Base-by-base conservation (phyloP, 1,140 invertebrate species). In the Helicoverpa armigera region DNA sequence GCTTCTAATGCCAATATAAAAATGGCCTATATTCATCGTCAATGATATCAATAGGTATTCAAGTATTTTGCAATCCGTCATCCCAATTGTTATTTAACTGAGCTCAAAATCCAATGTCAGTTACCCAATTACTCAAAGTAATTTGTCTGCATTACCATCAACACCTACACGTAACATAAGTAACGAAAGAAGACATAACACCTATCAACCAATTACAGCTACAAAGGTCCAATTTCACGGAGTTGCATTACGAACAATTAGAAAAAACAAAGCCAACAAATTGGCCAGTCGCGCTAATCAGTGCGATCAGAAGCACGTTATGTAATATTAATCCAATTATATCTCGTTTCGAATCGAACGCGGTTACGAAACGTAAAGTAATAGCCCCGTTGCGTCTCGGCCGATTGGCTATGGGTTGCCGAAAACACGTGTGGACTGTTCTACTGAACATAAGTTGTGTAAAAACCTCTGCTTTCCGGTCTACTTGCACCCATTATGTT, bases 311-410 rank as follows among this genome's bases (percentile, higher is more conserved):
- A 31, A 43, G 48, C 13, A n/a, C 7, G 35, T 56, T 79, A 72
- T 53, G 58, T 79, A 79, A 74, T 60, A 53, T n/a, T 67, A 35
- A 80, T 80, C 60, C 61, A 67, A 73, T 65, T 74, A 67, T 31
- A 70, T 65, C 70, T 75, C 43, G 69, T 73, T 80, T 70, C 56
- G 16, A 29, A 63, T 50, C 51, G 53, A 73, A 60, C 43, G 29
- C 18, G 48, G 51, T 80, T 80, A 65, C 35, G 79, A 80, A 74
- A 80, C 60, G 50, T 74, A 13, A 31, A 65, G 50, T 77, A 77
- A 77, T 61, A 53, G 13, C 35, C 63, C 43, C 50, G 65, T 50
- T 69, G 16, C 58, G 60, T 77, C 50, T 63, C 51, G 75, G 50
- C 16, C 51, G 29, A 77, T 53, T 77, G 18, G 75, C 31, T 50